Evolutionary conservation across 2,113 vertebrate genomes (phyloP).

Genomic region (Abramis brama): DNA sequence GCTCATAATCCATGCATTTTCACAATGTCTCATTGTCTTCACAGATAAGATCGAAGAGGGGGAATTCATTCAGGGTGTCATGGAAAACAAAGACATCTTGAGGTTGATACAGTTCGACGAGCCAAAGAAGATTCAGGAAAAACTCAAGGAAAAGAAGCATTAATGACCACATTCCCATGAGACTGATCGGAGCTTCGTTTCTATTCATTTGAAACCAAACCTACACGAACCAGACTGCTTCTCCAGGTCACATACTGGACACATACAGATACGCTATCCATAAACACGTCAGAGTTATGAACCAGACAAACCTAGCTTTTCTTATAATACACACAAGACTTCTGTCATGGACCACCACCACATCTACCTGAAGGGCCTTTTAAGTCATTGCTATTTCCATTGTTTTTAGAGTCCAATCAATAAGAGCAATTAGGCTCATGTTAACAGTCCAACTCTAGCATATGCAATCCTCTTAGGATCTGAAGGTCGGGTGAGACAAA

Average conservation of each 20-base stretch:
- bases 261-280: not conserved
- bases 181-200: constrained; percentile 58
- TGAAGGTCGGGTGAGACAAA: constrained; percentile 71
- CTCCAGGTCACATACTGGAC: constrained; percentile 7
- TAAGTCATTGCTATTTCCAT: not conserved
- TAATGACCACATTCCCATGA: constrained; percentile 59
- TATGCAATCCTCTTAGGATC: constrained; percentile 71
- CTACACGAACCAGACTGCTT: constrained; percentile 33
- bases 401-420: constrained; percentile 49
- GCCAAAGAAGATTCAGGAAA: constrained; percentile 86
- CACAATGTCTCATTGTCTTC: constrained; percentile 12
- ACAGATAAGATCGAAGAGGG: constrained; percentile 87
- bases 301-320: not conserved
- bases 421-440: constrained; percentile 68
- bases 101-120: constrained; percentile 88
- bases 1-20: constrained; percentile 1
- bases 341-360: not conserved
- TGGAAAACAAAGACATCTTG: constrained; percentile 89
- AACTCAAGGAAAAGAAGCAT: constrained; percentile 81
- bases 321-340: not conserved
- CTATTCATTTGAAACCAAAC: constrained; percentile 51
- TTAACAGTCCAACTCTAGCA: constrained; percentile 65
- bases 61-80: constrained; percentile 87
- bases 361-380: not conserved
- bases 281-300: not conserved